Conservation (phyloP, 2,888 invertebrate species). For the Prosopocoilus inquinatus region DNA sequence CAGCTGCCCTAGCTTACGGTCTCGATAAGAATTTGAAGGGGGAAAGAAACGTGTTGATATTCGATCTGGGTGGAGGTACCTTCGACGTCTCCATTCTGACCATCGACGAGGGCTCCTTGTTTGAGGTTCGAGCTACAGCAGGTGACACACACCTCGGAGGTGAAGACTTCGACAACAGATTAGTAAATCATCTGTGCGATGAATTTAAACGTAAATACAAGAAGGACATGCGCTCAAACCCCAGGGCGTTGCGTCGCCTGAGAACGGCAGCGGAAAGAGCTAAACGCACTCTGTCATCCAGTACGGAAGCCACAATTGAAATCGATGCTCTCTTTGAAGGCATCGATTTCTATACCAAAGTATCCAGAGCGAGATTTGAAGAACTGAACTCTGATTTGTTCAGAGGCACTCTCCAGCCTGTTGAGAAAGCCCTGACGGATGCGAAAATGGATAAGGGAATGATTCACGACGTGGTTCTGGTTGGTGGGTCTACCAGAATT, state of each 20-base stretch:
- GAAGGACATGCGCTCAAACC: slow-evolving; percentile 66
- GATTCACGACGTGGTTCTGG: slow-evolving; percentile 78
- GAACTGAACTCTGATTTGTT: slow-evolving; percentile 72
- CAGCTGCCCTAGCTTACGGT: slow-evolving; percentile 61
- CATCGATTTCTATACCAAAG: slow-evolving; percentile 68
- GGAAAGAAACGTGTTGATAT: slow-evolving; percentile 53
- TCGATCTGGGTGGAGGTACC: slow-evolving; percentile 60
- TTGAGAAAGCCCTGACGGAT: slow-evolving; percentile 71
- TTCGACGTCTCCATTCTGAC: slow-evolving; percentile 70
- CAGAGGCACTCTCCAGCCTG: slow-evolving; percentile 68
- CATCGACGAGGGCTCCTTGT: slow-evolving; percentile 59
- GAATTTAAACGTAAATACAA: slow-evolving; percentile 72
- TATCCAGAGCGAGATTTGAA: slow-evolving; percentile 74
- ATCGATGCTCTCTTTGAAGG: slow-evolving; percentile 75
- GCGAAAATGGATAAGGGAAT: slow-evolving; percentile 74
- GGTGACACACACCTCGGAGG: slow-evolving; percentile 55
- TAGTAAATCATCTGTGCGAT: slow-evolving; percentile 66
- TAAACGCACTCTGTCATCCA: slow-evolving; percentile 73
- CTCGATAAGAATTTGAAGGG: slow-evolving; percentile 48
- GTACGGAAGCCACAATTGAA: slow-evolving; percentile 73
- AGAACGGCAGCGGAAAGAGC: slow-evolving; percentile 77
- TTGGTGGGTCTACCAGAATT: slow-evolving; percentile 78
- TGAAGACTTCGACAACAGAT: slow-evolving; percentile 57
- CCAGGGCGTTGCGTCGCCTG: slow-evolving; percentile 66
- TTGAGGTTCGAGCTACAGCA: slow-evolving; percentile 57